Conservation (phyloP, 2,888 invertebrate species). For the Miltochrista miniata region DNA sequence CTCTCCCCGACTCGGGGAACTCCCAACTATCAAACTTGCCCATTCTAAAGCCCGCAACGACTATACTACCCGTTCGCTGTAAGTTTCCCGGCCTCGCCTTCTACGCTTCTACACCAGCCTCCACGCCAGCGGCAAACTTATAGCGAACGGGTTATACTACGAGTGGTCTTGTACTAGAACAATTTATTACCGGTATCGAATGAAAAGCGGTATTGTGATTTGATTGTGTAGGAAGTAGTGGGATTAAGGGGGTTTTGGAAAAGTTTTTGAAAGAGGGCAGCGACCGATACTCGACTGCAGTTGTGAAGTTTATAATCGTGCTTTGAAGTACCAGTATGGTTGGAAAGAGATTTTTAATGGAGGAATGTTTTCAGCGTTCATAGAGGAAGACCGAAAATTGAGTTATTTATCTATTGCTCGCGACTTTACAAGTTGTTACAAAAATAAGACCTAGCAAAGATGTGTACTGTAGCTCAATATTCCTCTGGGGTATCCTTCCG, state of each 20-base stretch:
- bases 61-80: too few relatives aligned
- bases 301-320: not conserved
- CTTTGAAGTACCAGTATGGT: not conserved
- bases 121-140: too few relatives aligned
- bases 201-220: conserved; percentile 12
- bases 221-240: conserved; percentile 5
- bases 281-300: not conserved
- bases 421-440: too few relatives aligned
- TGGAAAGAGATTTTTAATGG: not conserved
- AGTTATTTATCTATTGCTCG: too few relatives aligned
- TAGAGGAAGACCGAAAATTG: too few relatives aligned
- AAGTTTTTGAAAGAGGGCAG: not conserved
- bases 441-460: too few relatives aligned
- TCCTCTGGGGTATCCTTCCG: too few relatives aligned
- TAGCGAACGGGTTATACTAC: too few relatives aligned
- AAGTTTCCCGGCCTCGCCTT: too few relatives aligned
- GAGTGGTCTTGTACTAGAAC: conserved; percentile 31
- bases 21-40: conserved; percentile 18
- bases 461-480: too few relatives aligned
- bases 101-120: too few relatives aligned
- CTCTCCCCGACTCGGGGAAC: conserved; percentile 30
- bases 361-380: not conserved
- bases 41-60: conserved; percentile 32
- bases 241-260: not conserved
- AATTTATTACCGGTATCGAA: conserved; percentile 38